Evolutionary conservation across 2,113 vertebrate genomes (phyloP).

Genomic region (Cichladusa arquata): DNA sequence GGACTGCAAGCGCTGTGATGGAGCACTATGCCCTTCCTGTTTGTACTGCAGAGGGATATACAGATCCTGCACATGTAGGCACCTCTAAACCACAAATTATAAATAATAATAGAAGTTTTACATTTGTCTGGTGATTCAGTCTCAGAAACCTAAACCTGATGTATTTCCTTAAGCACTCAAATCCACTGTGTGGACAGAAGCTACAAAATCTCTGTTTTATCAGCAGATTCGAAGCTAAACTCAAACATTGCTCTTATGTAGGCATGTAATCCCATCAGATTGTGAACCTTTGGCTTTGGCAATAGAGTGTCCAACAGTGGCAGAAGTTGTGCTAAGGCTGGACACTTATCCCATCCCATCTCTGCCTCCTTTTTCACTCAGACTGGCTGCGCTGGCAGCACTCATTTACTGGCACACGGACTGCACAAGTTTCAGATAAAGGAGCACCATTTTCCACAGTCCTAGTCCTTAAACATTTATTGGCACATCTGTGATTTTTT

Average conservation of each 20-base stretch:
- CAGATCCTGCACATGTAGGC: neutral
- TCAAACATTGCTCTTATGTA: neutral
- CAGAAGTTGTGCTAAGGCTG: neutral
- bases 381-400: neutral
- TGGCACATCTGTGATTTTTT: neutral
- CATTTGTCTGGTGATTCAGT: neutral
- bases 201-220: neutral
- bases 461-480: neutral
- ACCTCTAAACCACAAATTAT: neutral
- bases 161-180: neutral
- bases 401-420: neutral
- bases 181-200: neutral
- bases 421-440: neutral
- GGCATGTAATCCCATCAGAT: neutral
- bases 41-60: neutral
- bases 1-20: neutral
- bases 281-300: neutral
- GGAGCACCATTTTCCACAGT: neutral
- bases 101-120: neutral
- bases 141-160: neutral
- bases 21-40: accelerated
- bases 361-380: neutral
- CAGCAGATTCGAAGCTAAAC: neutral
- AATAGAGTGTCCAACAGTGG: neutral
- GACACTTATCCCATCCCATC: neutral